Evolutionary conservation across 2,113 vertebrate species (phyloP), one percentile per base, ranked within the genome.

Genomic region (Saguinus midas): DNA sequence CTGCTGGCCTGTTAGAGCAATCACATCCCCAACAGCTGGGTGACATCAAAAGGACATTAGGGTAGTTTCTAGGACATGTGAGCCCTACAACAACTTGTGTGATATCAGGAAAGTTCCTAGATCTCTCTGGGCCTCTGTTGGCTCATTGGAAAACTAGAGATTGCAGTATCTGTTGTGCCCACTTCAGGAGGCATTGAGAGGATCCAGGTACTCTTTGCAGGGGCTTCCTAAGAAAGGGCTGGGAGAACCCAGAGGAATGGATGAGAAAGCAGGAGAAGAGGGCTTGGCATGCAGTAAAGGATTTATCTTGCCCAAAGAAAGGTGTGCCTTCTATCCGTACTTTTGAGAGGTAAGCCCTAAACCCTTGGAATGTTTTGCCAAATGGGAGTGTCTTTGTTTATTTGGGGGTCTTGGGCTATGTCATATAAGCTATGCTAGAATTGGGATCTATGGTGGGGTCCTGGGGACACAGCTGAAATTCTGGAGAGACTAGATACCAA

Each of bases 111-210:
- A 91, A 27, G 13, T 52, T 66, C 70, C 32, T 35, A 3, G 16
- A 32, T 25, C 8, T 50, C n/a, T 91, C 45, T 48, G 20, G 27
- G 73, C 43, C 83, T 95, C 35, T 32, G 14, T 9, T 13, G 61
- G 91, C 2, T 78, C 45, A 35, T 1, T 18, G 6, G 68, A 75
- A 83, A 75, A 80, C 21, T 1, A 5, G 12, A 76, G 5, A 29
- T 70, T 21, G 7, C 4, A 8, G 50, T 29, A 1, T 16, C 52
- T 1, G 4, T 13, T 35, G 10, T 55, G 40, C 17, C 5, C 8
- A 40, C 18, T 12, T 78, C 35, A 7, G 4, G 32, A 61, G 50
- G 21, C 37, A 45, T 12, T 18, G 6, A 61, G 55, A 92, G 12
- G 45, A 57, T 27, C 2, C 18, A 72, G 40, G 72, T 16, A 43